These are phyloP conservation scores for Noctua janthina DNA, from an alignment of 2,888 invertebrate genomes.

Conservation along the genomic window DNA sequence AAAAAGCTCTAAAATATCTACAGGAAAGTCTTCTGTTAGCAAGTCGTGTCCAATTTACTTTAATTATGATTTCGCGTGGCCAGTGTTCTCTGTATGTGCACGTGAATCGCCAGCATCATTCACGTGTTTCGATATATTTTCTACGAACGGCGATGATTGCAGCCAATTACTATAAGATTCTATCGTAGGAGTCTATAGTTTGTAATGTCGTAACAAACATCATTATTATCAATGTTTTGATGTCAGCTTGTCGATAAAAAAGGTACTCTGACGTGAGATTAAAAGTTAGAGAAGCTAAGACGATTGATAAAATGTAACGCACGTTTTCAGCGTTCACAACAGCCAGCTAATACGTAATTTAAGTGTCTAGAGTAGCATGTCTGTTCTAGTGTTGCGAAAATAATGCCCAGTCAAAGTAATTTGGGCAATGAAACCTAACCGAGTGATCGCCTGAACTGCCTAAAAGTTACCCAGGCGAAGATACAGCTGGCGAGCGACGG, in stretches of 20 bases:
- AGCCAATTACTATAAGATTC: slow-evolving; percentile 55
- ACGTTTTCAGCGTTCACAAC: neutral
- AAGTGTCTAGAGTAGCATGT: neutral
- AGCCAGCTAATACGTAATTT: neutral
- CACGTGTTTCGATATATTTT: slow-evolving; percentile 59
- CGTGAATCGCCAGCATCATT: slow-evolving; percentile 43
- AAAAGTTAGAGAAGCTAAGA: neutral
- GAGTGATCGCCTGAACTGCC: slow-evolving; percentile 9
- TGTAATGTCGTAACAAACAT: slow-evolving; percentile 9
- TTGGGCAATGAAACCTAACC: slow-evolving; percentile 23
- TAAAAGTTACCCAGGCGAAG: slow-evolving; percentile 34
- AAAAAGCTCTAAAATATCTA: slow-evolving; percentile 8
- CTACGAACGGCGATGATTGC: slow-evolving; percentile 52
- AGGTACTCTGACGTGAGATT: neutral
- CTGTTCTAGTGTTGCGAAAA: slow-evolving; percentile 4
- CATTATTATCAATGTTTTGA: slow-evolving; percentile 20
- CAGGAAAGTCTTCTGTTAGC: slow-evolving; percentile 27
- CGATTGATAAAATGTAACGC: neutral
- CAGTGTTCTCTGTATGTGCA: slow-evolving; percentile 35
- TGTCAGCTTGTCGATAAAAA: neutral
- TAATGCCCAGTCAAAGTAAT: slow-evolving; percentile 9
- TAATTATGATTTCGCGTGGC: slow-evolving; percentile 47
- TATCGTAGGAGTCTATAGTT: slow-evolving; percentile 18
- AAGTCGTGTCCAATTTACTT: slow-evolving; percentile 44
- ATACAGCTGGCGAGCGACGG: slow-evolving; percentile 45